phyloP scores from a whole-genome alignment of 2,797 vertebrate species.

The Amblyopsis hoosieri region DNA sequence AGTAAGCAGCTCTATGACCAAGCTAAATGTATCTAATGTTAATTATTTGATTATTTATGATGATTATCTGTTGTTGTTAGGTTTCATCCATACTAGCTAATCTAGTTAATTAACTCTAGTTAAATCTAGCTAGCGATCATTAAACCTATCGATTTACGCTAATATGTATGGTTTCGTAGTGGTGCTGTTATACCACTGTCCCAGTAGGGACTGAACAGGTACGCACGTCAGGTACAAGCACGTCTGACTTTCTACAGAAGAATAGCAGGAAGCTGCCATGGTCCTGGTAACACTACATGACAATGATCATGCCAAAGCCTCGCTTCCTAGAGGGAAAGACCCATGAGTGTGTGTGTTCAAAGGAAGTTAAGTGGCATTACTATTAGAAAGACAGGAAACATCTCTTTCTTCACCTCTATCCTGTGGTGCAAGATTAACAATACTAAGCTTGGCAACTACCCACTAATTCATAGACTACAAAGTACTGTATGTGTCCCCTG shows the following conservation, averaged over 20 bases:
- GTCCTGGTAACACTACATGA: constrained; percentile 42
- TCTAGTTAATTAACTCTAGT: no score
- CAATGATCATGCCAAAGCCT: constrained; percentile 48
- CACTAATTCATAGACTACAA: constrained; percentile 15
- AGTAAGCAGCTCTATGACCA: constrained; percentile 32
- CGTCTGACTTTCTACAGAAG: constrained; percentile 31
- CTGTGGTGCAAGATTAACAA: constrained; percentile 48
- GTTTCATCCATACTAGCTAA: no score
- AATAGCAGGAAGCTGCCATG: constrained; percentile 31
- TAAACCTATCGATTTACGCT: no score
- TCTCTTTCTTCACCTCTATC: constrained; percentile 54
- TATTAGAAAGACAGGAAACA: constrained; percentile 67
- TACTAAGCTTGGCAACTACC: constrained; percentile 21
- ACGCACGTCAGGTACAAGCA: neutral
- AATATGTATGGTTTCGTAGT: no score
- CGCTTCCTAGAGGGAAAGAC: constrained; percentile 39
- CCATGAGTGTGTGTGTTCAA: constrained; percentile 28
- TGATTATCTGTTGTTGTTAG: no score
- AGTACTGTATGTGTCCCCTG: neutral
- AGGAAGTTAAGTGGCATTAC: constrained; percentile 48
- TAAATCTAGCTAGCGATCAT: no score
- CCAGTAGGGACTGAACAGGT: neutral
- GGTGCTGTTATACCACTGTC: neutral
- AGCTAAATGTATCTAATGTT: neutral
- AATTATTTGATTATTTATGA: neutral